A percentile compares a stretch with the other conserved stretches of the same genome.
Conservation (phyloP, 2,888 invertebrate genomes). For the Malthinus seriepunctatus region DNA sequence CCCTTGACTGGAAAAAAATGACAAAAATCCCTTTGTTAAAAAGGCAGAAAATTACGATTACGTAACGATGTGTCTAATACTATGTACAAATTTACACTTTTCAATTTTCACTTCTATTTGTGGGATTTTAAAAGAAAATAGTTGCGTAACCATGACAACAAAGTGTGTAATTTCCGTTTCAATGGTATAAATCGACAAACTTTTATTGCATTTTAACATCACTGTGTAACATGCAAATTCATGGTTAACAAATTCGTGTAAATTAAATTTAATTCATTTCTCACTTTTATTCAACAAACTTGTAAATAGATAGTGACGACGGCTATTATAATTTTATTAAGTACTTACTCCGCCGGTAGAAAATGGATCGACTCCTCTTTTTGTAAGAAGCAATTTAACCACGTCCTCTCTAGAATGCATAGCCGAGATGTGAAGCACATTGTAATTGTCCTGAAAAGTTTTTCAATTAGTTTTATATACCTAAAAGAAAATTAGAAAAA, state of each 20-base stretch:
- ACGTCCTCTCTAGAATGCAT: constrained; percentile 95
- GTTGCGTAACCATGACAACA: constrained; percentile 28
- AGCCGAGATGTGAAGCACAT: constrained; percentile 92
- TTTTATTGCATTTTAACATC: constrained; percentile 11
- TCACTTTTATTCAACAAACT: not conserved
- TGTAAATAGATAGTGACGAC: not conserved
- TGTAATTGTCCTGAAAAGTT: constrained; percentile 94
- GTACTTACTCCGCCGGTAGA: constrained; percentile 90
- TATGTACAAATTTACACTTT: constrained; percentile 20
- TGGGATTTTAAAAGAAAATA: constrained; percentile 19
- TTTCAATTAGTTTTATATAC: too few species aligned
- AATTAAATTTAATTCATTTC: not conserved
- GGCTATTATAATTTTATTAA: not conserved
- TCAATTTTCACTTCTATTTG: constrained; percentile 18
- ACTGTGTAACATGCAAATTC: constrained; percentile 15
- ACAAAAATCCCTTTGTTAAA: not conserved
- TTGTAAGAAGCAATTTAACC: constrained; percentile 84
- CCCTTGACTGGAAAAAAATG: constrained; percentile 70
- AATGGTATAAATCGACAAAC: constrained; percentile 21
- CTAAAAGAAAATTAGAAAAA: too few species aligned
- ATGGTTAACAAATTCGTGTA: not conserved
- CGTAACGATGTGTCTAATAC: constrained; percentile 3
- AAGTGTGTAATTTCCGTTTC: constrained; percentile 23
- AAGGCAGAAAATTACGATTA: not conserved
- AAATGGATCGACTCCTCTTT: constrained; percentile 89